Conservation (phyloP, 1,140 invertebrate species). For the Drosophila mojavensis region DNA sequence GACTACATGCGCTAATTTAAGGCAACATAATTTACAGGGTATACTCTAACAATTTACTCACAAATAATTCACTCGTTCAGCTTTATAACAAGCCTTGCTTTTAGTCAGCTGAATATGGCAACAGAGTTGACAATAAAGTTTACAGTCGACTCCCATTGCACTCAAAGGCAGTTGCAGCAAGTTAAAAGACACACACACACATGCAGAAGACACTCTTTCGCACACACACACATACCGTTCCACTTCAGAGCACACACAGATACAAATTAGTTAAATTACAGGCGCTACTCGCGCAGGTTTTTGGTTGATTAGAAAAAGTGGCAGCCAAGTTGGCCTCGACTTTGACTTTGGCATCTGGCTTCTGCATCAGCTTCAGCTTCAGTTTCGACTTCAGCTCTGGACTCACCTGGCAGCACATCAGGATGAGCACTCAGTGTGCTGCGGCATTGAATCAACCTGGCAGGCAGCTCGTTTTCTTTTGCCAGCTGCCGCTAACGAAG, state of each 20-base stretch:
- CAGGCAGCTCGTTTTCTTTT: conserved; percentile 52
- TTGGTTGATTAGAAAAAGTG: conserved; percentile 78
- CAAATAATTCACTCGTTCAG: no score
- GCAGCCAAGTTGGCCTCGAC: conserved; percentile 47
- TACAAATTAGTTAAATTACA: conserved; percentile 82
- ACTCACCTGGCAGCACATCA: conserved; percentile 26
- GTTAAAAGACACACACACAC: conserved; percentile 19
- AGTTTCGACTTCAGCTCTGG: background rate
- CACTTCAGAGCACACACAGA: conserved; percentile 9
- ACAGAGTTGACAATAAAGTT: conserved; percentile 40
- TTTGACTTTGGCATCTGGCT: conserved; percentile 27
- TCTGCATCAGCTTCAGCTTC: no score
- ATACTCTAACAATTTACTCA: no score
- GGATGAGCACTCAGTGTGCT: conserved; percentile 10
- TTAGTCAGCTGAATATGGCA: conserved; percentile 42
- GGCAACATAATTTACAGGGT: no score
- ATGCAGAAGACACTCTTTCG: conserved; percentile 8
- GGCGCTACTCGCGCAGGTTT: conserved; percentile 52
- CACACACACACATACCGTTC: conserved; percentile 11
- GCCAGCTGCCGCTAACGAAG: conserved; percentile 75
- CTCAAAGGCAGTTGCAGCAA: conserved; percentile 51
- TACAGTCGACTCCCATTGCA: conserved; percentile 31
- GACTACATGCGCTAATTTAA: no score
- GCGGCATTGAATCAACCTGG: conserved; percentile 31
- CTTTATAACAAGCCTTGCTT: background rate